Percentiles rank a stretch among this genome's conserved stretches.
These are phyloP conservation scores for Pristionchus maxplancki DNA, from an alignment of 2,888 invertebrate species.

Conservation along the genomic window DNA sequence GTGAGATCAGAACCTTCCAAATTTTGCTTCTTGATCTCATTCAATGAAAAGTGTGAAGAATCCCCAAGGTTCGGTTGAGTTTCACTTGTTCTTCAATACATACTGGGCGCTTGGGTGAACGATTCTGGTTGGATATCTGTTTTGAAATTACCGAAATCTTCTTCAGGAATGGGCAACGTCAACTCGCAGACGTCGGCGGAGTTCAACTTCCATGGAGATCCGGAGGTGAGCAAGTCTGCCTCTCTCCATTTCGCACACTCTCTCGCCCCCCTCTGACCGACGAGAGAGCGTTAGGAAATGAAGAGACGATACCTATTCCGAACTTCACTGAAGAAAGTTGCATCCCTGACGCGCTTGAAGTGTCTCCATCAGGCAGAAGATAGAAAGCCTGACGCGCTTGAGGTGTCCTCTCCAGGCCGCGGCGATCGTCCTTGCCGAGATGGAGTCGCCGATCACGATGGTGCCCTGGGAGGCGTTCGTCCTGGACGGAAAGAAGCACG, in stretches of 20 bases:
- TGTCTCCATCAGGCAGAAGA: too few relatives aligned
- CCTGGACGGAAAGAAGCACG: constrained; percentile 61
- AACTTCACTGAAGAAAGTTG: too few relatives aligned
- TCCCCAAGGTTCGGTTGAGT: background rate
- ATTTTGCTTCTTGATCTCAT: background rate
- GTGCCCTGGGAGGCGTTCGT: constrained; percentile 84
- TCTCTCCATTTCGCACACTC: too few relatives aligned
- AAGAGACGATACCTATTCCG: too few relatives aligned
- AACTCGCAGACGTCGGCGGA: constrained; percentile 82
- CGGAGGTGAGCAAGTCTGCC: constrained; percentile 83
- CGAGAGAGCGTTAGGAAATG: too few relatives aligned
- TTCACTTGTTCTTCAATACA: background rate
- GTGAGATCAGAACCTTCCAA: too few relatives aligned
- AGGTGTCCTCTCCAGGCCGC: constrained; percentile 80
- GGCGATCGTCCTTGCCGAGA: constrained; percentile 84
- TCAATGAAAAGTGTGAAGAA: too few relatives aligned
- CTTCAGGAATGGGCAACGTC: constrained; percentile 78
- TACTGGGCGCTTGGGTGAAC: background rate
- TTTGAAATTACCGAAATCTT: background rate
- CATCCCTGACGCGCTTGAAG: too few relatives aligned
- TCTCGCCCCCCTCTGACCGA: too few relatives aligned
- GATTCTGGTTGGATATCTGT: background rate
- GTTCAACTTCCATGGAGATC: constrained; percentile 87
- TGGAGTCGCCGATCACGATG: constrained; percentile 82
- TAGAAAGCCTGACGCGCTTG: background rate